Evolutionary conservation across 2,888 invertebrate genomes (phyloP).

Genomic region (Cynaeus angustus): DNA sequence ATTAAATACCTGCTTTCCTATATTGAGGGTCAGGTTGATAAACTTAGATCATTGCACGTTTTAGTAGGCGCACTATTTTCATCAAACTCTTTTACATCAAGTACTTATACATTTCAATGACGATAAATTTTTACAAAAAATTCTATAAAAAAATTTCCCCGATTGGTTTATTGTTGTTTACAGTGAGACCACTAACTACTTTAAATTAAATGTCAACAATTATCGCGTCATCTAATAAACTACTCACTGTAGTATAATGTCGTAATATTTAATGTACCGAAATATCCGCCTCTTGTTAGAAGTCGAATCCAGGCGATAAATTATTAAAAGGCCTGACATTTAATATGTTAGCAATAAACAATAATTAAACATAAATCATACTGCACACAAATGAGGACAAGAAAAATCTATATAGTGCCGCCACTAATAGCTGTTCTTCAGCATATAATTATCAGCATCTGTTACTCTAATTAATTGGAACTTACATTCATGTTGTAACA

Average conservation of each 20-base stretch:
- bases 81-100: no score
- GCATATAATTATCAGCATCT: conserved; percentile 31
- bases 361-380: conserved; percentile 39
- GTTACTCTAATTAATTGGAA: conserved; percentile 31
- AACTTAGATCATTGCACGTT: no score
- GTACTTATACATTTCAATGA: no score
- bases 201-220: conserved; percentile 14
- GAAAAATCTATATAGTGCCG: conserved; percentile 28
- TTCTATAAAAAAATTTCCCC: no score
- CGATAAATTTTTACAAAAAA: no score
- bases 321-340: conserved; percentile 35
- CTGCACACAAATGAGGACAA: conserved; percentile 24
- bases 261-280: conserved; percentile 14
- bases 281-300: conserved; percentile 26
- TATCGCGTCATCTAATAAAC: conserved; percentile 14
- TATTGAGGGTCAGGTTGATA: no score
- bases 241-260: conserved; percentile 13
- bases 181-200: not conserved
- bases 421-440: conserved; percentile 24
- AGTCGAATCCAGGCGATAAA: conserved; percentile 26
- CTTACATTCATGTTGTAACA: conserved; percentile 17
- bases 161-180: not conserved
- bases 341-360: conserved; percentile 37
- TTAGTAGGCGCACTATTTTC: no score
- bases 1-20: no score